Base-by-base conservation (phyloP, 2,797 vertebrate genomes). In the Pseudotriccus pelzelni region DNA sequence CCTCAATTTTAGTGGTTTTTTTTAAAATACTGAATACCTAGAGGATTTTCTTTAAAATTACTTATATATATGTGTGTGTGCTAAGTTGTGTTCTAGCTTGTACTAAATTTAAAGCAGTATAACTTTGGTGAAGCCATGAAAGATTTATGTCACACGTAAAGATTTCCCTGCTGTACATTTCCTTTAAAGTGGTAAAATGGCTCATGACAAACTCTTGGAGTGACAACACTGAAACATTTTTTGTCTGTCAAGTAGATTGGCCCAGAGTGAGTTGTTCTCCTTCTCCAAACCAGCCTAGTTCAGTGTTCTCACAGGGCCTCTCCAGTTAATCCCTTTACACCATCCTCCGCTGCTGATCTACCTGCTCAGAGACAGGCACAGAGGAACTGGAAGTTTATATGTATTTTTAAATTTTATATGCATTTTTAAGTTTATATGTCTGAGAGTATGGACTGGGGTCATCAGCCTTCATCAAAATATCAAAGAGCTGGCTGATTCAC, bases 311-410 rank as follows among this genome's bases (percentile, higher is more conserved):
- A 14, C 52, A 63, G 70, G 47, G 53, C 28, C 58, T 23, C 36
- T 64, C 34, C 17, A 55, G 32, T 36, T 66, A 63, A 44, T 84
- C 43, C 78, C 49, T 6, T 53, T 44, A 7, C 4, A 0, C 11
- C 32, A 2, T 0, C 0, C n/a, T n/a, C 17, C 3, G 32, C 66
- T 74, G 58, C 44, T 37, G 10, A 3, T 0, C 0, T 80, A 82
- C 49, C 80, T 73, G 15, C 56, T 79, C 7, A 0, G 72, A 64
- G 41, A n/a, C 13, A 7, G 18, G 41, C 62, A 32, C 13, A 23
- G 56, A 60, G 49, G 25, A 64, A 22, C 18, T 77, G 70, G 25
- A 25, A 28, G 46, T 74, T 12, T 37, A 3, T 30, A 3, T 34
- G 24, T 34, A 7, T 60, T 79, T 86, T 41, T 41, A 28, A n/a